Percentiles rank a stretch among this genome's conserved stretches.
These are phyloP conservation scores for Dinoponera quadriceps DNA, from an alignment of 1,140 invertebrate species.

Conservation along the genomic window DNA sequence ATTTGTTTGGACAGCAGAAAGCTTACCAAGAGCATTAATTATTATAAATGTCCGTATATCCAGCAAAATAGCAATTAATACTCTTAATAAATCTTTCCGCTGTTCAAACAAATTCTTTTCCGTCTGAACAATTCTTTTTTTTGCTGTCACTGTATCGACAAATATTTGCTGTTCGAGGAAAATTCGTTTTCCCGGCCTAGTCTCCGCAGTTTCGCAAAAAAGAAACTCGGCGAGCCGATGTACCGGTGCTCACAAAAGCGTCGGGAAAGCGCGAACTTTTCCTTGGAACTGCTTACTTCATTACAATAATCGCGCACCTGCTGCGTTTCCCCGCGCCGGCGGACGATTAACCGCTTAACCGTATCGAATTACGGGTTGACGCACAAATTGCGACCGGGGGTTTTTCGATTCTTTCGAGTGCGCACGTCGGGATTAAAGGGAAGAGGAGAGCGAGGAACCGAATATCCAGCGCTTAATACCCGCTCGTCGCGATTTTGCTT, in stretches of 20 bases:
- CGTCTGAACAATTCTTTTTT: too few species aligned
- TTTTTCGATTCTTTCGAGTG: background rate
- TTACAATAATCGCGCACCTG: constrained; percentile 6
- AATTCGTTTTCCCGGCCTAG: too few species aligned
- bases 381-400: background rate
- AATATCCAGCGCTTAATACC: background rate
- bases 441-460: background rate
- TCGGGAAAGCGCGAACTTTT: constrained; percentile 45
- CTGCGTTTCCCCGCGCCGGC: background rate
- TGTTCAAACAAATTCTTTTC: too few species aligned
- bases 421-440: background rate
- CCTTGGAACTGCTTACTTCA: constrained; percentile 16
- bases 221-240: background rate
- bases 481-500: too few species aligned
- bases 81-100: too few species aligned
- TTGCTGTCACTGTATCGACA: too few species aligned
- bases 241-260: background rate
- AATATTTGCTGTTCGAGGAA: too few species aligned
- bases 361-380: background rate
- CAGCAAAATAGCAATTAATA: too few species aligned
- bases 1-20: too few species aligned
- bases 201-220: constrained; percentile 16
- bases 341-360: constrained; percentile 3
- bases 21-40: too few species aligned
- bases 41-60: too few species aligned